These are phyloP conservation scores for Sandelia bainsii DNA, from an alignment of 2,797 vertebrate genomes.

Conservation along the genomic window DNA sequence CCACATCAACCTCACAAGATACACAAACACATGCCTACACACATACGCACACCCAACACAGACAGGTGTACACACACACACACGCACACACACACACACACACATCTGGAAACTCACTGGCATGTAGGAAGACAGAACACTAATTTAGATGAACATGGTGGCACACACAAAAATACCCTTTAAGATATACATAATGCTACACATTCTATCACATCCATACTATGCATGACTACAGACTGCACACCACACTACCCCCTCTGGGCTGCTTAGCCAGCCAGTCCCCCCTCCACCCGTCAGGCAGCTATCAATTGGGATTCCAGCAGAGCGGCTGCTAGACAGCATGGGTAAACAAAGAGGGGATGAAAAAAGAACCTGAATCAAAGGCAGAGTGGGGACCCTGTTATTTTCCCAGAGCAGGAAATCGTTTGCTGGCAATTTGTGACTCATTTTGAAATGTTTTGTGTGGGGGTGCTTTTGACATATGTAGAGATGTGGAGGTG, in stretches of 20 bases:
- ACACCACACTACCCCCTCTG: constrained; percentile 55
- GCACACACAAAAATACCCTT: constrained; percentile 2
- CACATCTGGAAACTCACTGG: constrained; percentile 33
- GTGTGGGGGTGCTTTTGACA: constrained; percentile 56
- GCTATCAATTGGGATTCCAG: constrained; percentile 89
- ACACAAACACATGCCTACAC: constrained; percentile 59
- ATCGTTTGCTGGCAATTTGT: constrained; percentile 83
- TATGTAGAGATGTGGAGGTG: constrained; percentile 46
- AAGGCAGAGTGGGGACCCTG: constrained; percentile 77
- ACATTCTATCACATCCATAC: constrained; percentile 13
- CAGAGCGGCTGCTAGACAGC: constrained; percentile 78
- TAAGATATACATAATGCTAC: constrained; percentile 7
- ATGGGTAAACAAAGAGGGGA: constrained; percentile 81
- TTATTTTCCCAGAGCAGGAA: constrained; percentile 80
- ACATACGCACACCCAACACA: constrained; percentile 8
- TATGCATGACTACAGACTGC: constrained; percentile 30
- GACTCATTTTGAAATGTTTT: constrained; percentile 78
- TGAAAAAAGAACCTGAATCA: constrained; percentile 75
- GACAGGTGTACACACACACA: constrained; percentile 18
- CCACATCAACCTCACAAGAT: constrained; percentile 79
- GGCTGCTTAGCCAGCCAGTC: constrained; percentile 71
- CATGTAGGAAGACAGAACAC: constrained; percentile 28
- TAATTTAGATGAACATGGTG: constrained; percentile 21
- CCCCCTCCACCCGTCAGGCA: constrained; percentile 63
- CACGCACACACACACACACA: constrained; percentile 34